phyloP scores from a whole-genome alignment of 2,888 invertebrate genomes.

The Coronaproctus castanopsis region DNA sequence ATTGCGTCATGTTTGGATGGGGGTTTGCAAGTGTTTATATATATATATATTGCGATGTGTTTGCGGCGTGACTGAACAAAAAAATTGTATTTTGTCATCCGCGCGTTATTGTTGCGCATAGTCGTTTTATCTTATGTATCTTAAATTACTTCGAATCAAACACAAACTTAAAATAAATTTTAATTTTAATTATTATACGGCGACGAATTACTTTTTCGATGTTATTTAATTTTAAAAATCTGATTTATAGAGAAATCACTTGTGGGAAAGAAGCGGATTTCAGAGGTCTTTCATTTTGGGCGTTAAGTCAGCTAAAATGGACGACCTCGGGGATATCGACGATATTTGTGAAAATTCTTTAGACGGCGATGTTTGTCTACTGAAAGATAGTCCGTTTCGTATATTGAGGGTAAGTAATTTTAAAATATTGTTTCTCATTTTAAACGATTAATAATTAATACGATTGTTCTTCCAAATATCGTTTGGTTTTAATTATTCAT shows the following conservation, averaged over 20 bases:
- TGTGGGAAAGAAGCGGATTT: background rate
- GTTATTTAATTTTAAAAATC: background rate
- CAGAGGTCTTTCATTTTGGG: background rate
- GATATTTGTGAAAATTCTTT: constrained; percentile 7
- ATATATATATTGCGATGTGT: too few species aligned
- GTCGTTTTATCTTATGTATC: too few species aligned
- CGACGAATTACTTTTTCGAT: too few species aligned
- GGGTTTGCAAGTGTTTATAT: too few species aligned
- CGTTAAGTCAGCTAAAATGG: background rate
- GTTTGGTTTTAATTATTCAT: too few species aligned
- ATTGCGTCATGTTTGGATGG: too few species aligned
- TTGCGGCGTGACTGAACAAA: too few species aligned
- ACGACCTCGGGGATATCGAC: background rate
- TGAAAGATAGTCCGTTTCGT: constrained; percentile 52
- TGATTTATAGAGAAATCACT: background rate
- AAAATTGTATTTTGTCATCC: too few species aligned
- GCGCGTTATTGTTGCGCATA: too few species aligned
- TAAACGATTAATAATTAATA: background rate
- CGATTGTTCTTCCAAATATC: background rate
- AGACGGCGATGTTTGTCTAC: constrained; percentile 42
- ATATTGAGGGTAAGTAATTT: constrained; percentile 41
- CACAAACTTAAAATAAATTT: too few species aligned
- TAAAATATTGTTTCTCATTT: background rate
- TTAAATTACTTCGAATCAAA: too few species aligned
- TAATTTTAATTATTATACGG: too few species aligned